A percentile compares a stretch with the other conserved stretches of the same genome.
Conservation (phyloP, 2,797 vertebrate genomes). For the Pipistrellus pygmaeus region DNA sequence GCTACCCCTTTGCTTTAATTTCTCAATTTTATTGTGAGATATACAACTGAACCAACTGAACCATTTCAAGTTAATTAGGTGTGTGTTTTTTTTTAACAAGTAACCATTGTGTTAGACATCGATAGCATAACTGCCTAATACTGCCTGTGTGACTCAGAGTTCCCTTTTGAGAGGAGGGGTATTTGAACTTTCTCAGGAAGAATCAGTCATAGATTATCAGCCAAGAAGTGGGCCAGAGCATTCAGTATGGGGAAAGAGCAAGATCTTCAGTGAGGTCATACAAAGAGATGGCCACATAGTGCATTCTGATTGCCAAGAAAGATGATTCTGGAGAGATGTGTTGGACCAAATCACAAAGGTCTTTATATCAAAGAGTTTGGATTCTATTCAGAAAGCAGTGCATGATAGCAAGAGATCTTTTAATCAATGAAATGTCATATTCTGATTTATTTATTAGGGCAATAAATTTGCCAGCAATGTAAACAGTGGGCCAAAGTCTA, state of each 20-base stretch:
- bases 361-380: not conserved
- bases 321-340: not conserved
- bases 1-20: not conserved
- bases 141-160: not conserved
- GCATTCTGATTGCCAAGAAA: not conserved
- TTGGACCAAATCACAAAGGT: not conserved
- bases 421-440: not conserved
- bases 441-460: not conserved
- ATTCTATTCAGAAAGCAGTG: not conserved
- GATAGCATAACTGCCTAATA: not conserved
- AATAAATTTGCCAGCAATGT: not conserved
- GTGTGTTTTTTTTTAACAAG: not conserved
- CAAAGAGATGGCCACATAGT: not conserved
- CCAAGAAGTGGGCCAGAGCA: not conserved
- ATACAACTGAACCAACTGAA: not conserved
- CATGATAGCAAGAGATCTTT: not conserved
- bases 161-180: not conserved
- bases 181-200: not conserved
- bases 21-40: not conserved
- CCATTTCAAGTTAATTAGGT: not conserved
- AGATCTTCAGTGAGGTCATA: not conserved
- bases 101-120: not conserved
- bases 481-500: not conserved
- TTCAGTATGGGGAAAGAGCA: not conserved
- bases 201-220: not conserved